These are phyloP conservation scores for Thecophora atra DNA, from an alignment of 2,888 invertebrate species.

Conservation along the genomic window DNA sequence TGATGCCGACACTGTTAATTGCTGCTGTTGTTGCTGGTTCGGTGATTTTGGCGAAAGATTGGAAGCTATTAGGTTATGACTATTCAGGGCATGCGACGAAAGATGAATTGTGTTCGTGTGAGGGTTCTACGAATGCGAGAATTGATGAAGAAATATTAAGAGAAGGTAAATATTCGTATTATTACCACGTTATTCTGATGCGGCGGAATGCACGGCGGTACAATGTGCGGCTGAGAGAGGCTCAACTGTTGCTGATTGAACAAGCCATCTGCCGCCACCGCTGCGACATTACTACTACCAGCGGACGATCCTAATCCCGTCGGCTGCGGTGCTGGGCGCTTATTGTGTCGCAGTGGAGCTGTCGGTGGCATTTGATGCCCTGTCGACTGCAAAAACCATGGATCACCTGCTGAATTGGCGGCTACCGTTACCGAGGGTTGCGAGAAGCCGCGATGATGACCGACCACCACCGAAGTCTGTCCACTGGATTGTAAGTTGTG, in stretches of 20 bases:
- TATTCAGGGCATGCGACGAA: constrained; percentile 66
- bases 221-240: constrained; percentile 65
- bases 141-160: too few relatives aligned
- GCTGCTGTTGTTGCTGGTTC: constrained; percentile 52
- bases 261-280: constrained; percentile 22
- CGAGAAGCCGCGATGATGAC: constrained; percentile 67
- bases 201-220: constrained; percentile 65
- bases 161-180: too few relatives aligned
- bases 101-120: constrained; percentile 60
- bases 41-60: constrained; percentile 67
- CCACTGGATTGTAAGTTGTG: constrained; percentile 60
- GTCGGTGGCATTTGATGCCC: constrained; percentile 68
- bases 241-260: constrained; percentile 59
- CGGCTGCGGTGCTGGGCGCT: constrained; percentile 67
- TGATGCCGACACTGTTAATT: constrained; percentile 48
- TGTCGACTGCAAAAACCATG: constrained; percentile 67
- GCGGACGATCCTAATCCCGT: constrained; percentile 39
- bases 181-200: constrained; percentile 62
- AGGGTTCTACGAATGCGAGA: constrained; percentile 55
- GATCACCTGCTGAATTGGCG: constrained; percentile 63
- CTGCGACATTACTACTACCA: constrained; percentile 38
- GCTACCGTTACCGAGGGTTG: constrained; percentile 63
- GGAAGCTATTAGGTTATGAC: constrained; percentile 64
- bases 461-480: constrained; percentile 65
- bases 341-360: constrained; percentile 67